phyloP scores from a whole-genome alignment of 2,113 vertebrate genomes.

The Misgurnus anguillicaudatus region DNA sequence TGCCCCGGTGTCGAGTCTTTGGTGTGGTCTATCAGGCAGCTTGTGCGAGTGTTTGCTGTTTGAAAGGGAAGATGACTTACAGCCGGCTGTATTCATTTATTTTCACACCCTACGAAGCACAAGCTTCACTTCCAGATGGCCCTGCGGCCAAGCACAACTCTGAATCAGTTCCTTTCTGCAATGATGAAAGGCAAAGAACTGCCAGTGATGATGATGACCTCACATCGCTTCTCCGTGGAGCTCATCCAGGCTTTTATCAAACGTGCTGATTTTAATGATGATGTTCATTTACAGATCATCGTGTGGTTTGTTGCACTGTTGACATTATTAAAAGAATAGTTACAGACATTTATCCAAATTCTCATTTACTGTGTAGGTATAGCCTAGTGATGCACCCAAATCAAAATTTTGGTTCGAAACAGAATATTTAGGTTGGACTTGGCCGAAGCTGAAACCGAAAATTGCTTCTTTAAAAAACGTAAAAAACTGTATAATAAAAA shows the following conservation, averaged over 20 bases:
- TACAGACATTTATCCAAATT: too few relatives aligned
- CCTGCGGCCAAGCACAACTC: constrained; percentile 2
- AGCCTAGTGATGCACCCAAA: too few relatives aligned
- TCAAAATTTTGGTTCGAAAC: too few relatives aligned
- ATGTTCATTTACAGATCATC: background rate
- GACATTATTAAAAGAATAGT: too few relatives aligned
- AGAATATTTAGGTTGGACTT: too few relatives aligned
- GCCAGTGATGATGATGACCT: background rate
- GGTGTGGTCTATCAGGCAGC: constrained; percentile 26
- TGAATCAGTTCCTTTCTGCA: constrained; percentile 26
- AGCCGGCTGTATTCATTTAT: constrained; percentile 17
- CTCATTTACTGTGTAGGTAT: too few relatives aligned
- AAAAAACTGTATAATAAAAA: too few relatives aligned
- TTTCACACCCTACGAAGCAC: constrained; percentile 9
- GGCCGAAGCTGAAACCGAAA: too few relatives aligned
- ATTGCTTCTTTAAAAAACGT: too few relatives aligned
- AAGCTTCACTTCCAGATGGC: constrained; percentile 29
- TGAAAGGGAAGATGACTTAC: constrained; percentile 20
- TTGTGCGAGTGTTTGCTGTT: background rate
- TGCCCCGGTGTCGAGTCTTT: background rate
- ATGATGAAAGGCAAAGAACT: background rate
- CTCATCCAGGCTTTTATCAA: background rate
- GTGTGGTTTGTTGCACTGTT: too few relatives aligned
- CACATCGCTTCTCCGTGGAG: background rate
- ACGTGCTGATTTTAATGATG: background rate